phyloP scores from a whole-genome alignment of 2,888 invertebrate genomes.

The Busseola fusca region DNA sequence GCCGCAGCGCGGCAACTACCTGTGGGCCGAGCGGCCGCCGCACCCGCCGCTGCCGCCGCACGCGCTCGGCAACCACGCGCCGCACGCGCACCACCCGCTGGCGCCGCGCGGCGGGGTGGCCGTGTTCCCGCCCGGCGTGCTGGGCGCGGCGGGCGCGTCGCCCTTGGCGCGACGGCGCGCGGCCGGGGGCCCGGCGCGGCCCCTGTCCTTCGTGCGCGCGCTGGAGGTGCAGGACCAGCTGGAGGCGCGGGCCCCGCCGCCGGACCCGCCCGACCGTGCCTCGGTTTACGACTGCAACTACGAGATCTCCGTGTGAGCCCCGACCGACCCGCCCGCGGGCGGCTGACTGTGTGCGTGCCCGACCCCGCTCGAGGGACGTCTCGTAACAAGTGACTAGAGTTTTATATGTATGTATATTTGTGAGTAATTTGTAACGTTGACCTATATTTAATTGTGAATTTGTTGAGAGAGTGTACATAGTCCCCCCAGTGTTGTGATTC shows the following conservation, averaged over 20 bases:
- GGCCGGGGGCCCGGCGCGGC: constrained; percentile 90
- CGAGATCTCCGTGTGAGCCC: constrained; percentile 96
- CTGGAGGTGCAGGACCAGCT: constrained; percentile 96
- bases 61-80: constrained; percentile 60
- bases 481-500: constrained; percentile 84
- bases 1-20: constrained; percentile 91
- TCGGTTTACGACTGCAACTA: constrained; percentile 98
- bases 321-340: constrained; percentile 7
- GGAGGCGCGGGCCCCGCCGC: constrained; percentile 91
- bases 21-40: constrained; percentile 86
- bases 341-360: not conserved
- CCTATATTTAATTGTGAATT: constrained; percentile 83
- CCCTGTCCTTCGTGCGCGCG: constrained; percentile 96
- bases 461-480: constrained; percentile 81
- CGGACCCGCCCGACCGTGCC: constrained; percentile 93
- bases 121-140: constrained; percentile 80
- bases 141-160: constrained; percentile 70
- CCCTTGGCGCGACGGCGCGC: constrained; percentile 80
- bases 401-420: constrained; percentile 86
- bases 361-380: constrained; percentile 17
- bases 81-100: constrained; percentile 67
- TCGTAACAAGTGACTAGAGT: constrained; percentile 51
- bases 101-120: constrained; percentile 75
- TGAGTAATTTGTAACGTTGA: constrained; percentile 75
- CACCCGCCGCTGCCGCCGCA: constrained; percentile 68